Conservation (phyloP, 1,140 invertebrate genomes). For the Sycophaga agraensis region DNA sequence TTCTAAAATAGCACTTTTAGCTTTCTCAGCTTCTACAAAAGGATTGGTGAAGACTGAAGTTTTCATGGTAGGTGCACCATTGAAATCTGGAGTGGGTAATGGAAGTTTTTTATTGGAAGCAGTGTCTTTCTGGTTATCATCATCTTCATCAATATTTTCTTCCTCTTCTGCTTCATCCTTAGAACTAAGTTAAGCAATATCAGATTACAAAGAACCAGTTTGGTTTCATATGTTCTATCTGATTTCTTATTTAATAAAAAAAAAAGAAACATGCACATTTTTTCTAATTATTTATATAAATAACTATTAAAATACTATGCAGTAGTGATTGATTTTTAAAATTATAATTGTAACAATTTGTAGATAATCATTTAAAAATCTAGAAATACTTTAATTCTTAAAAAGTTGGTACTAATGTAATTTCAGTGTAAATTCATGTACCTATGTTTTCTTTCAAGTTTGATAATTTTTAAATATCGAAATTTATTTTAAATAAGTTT, state of each 20-base stretch:
- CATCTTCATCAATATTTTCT: constrained; percentile 32
- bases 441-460: no score
- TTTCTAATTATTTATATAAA: background rate
- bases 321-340: no score
- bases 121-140: constrained; percentile 32
- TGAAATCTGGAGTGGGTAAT: constrained; percentile 61
- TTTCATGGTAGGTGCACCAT: constrained; percentile 49
- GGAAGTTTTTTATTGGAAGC: constrained; percentile 55
- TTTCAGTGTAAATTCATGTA: no score
- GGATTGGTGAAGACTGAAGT: constrained; percentile 86
- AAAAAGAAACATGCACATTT: no score
- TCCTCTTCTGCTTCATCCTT: constrained; percentile 44
- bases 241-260: constrained; percentile 8
- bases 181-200: constrained; percentile 56
- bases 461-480: background rate
- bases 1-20: constrained; percentile 83
- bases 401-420: no score
- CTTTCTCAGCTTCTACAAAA: constrained; percentile 84
- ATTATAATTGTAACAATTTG: no score
- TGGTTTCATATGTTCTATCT: constrained; percentile 29
- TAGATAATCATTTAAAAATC: no score
- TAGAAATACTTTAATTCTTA: no score
- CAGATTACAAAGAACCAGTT: constrained; percentile 56
- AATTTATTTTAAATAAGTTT: background rate
- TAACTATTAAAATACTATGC: background rate